phyloP scores from a whole-genome alignment of 2,888 invertebrate species.

The Sesamia inferens region DNA sequence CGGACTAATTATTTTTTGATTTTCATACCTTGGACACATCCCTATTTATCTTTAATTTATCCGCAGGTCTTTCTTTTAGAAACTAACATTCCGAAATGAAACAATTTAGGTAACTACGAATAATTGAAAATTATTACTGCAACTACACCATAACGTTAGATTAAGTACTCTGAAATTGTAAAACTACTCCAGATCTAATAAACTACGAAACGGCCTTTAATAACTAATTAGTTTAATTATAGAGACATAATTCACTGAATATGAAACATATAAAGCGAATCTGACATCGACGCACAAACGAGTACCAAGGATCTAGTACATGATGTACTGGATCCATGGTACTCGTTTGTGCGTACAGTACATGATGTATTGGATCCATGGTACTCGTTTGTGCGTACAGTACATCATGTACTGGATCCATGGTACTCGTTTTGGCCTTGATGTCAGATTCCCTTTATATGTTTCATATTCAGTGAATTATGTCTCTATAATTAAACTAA shows the following conservation, averaged over 20 bases:
- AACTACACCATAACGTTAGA: neutral
- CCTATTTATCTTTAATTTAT: too few species aligned
- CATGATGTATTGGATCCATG: too few species aligned
- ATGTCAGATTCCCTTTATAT: too few species aligned
- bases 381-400: too few species aligned
- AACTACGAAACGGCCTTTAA: slow-evolving; percentile 19
- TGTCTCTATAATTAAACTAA: slow-evolving; percentile 11
- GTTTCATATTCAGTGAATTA: neutral
- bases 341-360: too few species aligned
- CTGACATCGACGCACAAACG: too few species aligned
- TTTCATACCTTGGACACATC: too few species aligned
- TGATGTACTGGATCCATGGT: too few species aligned
- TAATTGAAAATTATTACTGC: neutral
- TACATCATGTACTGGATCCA: too few species aligned
- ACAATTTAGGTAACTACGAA: neutral
- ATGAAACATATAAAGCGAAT: neutral
- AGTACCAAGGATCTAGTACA: too few species aligned
- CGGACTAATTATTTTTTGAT: too few species aligned
- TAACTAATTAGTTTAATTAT: slow-evolving; percentile 11
- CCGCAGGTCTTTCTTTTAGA: neutral
- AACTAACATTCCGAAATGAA: slow-evolving; percentile 1
- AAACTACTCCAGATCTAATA: slow-evolving; percentile 15
- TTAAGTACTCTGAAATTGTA: neutral
- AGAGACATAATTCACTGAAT: slow-evolving; percentile 8
- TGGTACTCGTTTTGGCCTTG: too few species aligned